A percentile compares a stretch with the other conserved stretches of the same genome.
phyloP scores from a whole-genome alignment of 2,797 vertebrate genomes.

The Sebastes hubbsi region DNA sequence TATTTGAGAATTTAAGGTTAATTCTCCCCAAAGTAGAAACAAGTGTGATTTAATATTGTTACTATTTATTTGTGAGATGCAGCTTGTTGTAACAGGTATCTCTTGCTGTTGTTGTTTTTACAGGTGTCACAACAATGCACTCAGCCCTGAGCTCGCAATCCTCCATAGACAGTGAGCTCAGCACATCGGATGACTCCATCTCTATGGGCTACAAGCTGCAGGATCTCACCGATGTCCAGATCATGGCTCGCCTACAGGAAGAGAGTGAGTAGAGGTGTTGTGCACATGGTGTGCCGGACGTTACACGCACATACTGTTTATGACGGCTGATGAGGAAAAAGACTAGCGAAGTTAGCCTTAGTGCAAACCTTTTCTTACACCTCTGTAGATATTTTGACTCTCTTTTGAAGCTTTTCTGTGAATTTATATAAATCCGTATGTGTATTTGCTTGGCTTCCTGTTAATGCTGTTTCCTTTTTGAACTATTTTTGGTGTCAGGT shows the following conservation, averaged over 20 bases:
- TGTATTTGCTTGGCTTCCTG: background rate
- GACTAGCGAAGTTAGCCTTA: background rate
- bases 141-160: constrained; percentile 94
- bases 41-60: background rate
- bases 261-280: constrained; percentile 84
- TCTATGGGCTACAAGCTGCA: constrained; percentile 96
- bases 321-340: background rate
- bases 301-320: background rate
- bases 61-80: background rate
- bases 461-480: background rate
- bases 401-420: background rate
- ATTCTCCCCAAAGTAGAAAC: background rate
- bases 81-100: constrained; percentile 6
- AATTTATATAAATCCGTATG: background rate
- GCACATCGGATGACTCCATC: constrained; percentile 94
- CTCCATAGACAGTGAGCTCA: constrained; percentile 92
- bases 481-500: constrained; percentile 75
- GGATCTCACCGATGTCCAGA: constrained; percentile 94
- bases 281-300: background rate
- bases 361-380: background rate
- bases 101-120: constrained; percentile 1
- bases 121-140: constrained; percentile 84
- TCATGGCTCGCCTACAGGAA: constrained; percentile 94
- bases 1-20: background rate
- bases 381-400: background rate